These are phyloP conservation scores for Nasalis larvatus DNA, from an alignment of 2,113 vertebrate genomes.

Conservation along the genomic window DNA sequence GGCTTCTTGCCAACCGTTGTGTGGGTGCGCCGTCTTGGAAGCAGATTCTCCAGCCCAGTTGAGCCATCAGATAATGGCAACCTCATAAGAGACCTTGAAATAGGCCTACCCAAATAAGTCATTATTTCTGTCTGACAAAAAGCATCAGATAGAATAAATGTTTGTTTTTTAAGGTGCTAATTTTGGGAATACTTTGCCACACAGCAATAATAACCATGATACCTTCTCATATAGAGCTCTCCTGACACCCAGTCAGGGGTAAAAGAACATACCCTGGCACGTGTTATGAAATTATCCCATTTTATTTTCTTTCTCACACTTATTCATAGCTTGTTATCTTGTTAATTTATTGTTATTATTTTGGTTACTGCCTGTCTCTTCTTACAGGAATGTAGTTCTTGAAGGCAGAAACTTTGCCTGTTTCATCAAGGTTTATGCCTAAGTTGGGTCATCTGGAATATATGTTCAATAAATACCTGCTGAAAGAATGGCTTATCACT, in stretches of 20 bases:
- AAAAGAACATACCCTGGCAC: background rate
- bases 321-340: background rate
- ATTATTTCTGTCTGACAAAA: background rate
- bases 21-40: background rate
- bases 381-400: background rate
- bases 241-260: background rate
- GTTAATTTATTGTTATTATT: background rate
- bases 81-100: background rate
- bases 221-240: background rate
- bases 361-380: background rate
- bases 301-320: background rate
- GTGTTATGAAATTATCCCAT: background rate
- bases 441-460: background rate
- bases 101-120: background rate
- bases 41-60: background rate
- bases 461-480: background rate
- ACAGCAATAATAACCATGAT: background rate
- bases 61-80: background rate
- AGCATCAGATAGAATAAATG: background rate
- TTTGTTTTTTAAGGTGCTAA: background rate
- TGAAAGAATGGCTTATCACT: background rate
- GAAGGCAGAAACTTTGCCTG: background rate
- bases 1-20: rapidly evolving
- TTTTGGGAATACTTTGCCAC: background rate
- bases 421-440: background rate